phyloP scores from a whole-genome alignment of 2,888 invertebrate genomes.

The Poecilus cupreus region DNA sequence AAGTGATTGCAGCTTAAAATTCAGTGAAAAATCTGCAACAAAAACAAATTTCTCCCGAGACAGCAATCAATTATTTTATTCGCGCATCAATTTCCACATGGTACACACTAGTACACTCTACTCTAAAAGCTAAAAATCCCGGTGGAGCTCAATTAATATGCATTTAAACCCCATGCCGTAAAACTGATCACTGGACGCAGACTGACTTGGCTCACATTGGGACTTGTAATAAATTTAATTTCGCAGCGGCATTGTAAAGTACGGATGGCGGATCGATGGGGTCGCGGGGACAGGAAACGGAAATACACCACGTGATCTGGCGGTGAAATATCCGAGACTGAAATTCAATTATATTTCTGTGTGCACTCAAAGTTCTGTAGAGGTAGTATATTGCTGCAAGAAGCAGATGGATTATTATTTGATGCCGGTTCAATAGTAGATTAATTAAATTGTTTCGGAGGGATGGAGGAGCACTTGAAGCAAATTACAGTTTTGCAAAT shows the following conservation, averaged over 20 bases:
- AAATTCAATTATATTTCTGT: background rate
- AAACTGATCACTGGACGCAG: background rate
- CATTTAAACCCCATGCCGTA: background rate
- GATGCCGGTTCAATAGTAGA: background rate
- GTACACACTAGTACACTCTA: background rate
- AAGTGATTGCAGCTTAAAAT: too few relatives aligned
- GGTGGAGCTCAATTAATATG: background rate
- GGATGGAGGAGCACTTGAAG: too few relatives aligned
- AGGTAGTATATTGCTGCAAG: too few relatives aligned
- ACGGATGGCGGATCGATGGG: background rate
- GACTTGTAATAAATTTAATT: conserved; percentile 30
- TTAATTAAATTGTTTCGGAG: background rate
- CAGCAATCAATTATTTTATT: background rate
- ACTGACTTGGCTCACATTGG: background rate
- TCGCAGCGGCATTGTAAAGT: background rate
- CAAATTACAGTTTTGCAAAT: too few relatives aligned
- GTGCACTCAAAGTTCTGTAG: background rate
- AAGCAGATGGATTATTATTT: too few relatives aligned
- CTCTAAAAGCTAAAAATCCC: background rate
- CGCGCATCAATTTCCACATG: background rate
- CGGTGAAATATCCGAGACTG: background rate
- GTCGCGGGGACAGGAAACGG: too few relatives aligned
- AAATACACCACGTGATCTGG: background rate
- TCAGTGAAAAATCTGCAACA: too few relatives aligned
- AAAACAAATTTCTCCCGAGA: background rate